Evolutionary conservation across 2,113 vertebrate genomes (phyloP), one percentile per base, ranked within the genome.

Genomic region (Baryphthengus martii): DNA sequence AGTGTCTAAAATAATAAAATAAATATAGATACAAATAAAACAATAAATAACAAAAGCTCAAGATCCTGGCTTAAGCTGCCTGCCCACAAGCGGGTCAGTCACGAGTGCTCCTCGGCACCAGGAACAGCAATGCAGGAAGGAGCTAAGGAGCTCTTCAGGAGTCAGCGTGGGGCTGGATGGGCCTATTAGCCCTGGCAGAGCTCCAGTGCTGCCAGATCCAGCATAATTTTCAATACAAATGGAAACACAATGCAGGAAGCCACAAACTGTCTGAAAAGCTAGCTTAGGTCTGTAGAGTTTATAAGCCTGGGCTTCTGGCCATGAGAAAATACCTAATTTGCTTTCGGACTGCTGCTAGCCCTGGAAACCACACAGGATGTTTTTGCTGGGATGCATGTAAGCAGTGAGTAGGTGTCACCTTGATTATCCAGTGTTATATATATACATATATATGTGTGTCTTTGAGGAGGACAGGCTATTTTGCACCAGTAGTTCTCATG

Each of bases 191-290:
- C 42, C 55, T 50, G 80, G 77, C 89, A 78, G 47, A 81, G 61
- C 52, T 78, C 77, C 77, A 63, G 61, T 0, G 7, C 37, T 63
- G 77, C 85, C 88, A 89, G 80, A 59, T 61, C 84, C 85, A 95
- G 85, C 1, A 3, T 58, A 49, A 81, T 93, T 93, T 94, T 93
- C 90, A 40, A 9, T 70, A 66, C 24, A 93, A 94, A 94, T 88
- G 85, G 85, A 74, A 94, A 84, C 61, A 78, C 85, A 82, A 75
- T 45, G 82, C 94, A 90, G 93, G 92, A 96, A 96, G 70, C 78
- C 55, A 59, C 85, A 85, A 85, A 66, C 55, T 7, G 7, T 71
- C 85, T 25, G 56, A 73, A 92, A 88, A 93, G 78, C 62, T 63
- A 75, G 49, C 62, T 62, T 74, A 77, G 74, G 39, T 71, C 74